phyloP scores from a whole-genome alignment of 2,888 invertebrate genomes.

The Pollenia amentaria region DNA sequence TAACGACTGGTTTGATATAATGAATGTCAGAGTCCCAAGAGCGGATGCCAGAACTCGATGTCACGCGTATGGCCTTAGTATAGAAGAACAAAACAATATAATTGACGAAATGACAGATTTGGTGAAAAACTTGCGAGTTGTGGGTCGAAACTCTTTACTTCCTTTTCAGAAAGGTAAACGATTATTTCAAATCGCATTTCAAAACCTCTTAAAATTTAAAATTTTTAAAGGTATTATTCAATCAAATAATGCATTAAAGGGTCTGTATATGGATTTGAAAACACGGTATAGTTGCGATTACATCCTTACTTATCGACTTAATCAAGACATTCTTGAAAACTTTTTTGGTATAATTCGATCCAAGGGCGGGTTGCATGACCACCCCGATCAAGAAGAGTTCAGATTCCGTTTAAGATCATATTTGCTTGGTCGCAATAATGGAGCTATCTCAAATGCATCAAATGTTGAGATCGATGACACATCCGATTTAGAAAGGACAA shows the following conservation, averaged over 20 bases:
- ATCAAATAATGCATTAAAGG: constrained; percentile 53
- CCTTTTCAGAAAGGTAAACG: no score
- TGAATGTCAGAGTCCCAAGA: background rate
- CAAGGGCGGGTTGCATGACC: constrained; percentile 59
- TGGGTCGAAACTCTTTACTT: no score
- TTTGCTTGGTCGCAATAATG: constrained; percentile 39
- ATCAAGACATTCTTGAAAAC: constrained; percentile 65
- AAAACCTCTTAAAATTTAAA: no score
- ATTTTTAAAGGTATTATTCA: constrained; percentile 64
- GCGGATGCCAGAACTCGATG: background rate
- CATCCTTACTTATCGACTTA: constrained; percentile 61
- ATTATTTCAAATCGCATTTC: no score
- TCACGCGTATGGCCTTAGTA: background rate
- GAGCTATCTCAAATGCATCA: background rate
- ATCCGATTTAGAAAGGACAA: no score
- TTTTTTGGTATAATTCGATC: constrained; percentile 66
- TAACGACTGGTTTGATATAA: background rate
- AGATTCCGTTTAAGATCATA: constrained; percentile 43
- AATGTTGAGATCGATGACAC: background rate
- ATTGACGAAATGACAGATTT: background rate
- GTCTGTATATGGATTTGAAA: constrained; percentile 31
- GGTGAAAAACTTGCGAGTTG: background rate
- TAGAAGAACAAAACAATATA: background rate
- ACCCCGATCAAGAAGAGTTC: constrained; percentile 56
- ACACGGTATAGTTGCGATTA: constrained; percentile 42